phyloP scores from a whole-genome alignment of 2,113 vertebrate genomes.

The Pseudopipra pipra region DNA sequence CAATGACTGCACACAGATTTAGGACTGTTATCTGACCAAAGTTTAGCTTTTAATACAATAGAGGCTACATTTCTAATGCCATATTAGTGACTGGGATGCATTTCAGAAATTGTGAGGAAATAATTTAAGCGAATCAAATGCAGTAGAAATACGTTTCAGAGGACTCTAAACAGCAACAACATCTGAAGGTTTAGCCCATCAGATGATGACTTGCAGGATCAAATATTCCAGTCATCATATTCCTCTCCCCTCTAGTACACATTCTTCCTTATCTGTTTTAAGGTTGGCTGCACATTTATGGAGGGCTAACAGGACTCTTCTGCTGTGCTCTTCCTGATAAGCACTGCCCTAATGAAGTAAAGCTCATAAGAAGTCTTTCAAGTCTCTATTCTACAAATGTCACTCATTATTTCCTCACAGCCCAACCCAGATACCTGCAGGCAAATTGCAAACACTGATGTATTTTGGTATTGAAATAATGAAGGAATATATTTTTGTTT shows the following conservation, averaged over 20 bases:
- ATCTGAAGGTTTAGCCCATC: background rate
- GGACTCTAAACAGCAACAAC: background rate
- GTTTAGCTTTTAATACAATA: background rate
- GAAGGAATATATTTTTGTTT: background rate
- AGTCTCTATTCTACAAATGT: background rate
- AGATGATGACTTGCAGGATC: background rate
- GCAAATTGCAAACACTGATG: background rate
- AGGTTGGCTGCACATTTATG: background rate
- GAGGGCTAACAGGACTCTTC: background rate
- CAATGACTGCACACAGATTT: background rate
- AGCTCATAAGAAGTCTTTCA: background rate
- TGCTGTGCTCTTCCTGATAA: background rate
- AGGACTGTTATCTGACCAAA: background rate
- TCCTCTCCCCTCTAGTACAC: background rate
- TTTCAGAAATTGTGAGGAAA: background rate
- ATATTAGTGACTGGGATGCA: background rate
- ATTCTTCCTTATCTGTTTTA: background rate
- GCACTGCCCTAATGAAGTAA: background rate
- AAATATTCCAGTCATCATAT: background rate
- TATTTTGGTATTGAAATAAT: background rate
- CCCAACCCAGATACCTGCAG: background rate
- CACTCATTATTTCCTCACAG: background rate
- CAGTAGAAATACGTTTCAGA: background rate
- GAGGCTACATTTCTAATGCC: background rate
- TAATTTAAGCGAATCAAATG: background rate